These are phyloP conservation scores for Pterophyllum scalare DNA, from an alignment of 2,113 vertebrate genomes.

Conservation along the genomic window DNA sequence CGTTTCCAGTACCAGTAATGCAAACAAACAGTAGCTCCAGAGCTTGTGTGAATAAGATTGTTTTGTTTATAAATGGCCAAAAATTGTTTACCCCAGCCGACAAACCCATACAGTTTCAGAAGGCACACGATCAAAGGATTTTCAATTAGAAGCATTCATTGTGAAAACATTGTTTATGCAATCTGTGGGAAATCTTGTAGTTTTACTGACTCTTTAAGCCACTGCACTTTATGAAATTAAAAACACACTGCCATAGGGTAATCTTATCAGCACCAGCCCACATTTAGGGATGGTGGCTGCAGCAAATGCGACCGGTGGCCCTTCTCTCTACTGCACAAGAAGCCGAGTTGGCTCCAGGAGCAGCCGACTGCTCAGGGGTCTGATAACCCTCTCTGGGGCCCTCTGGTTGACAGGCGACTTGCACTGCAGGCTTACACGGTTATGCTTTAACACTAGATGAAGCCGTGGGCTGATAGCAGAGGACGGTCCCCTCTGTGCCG, in stretches of 20 bases:
- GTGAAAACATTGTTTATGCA: neutral
- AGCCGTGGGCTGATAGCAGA: constrained; percentile 57
- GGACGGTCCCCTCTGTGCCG: constrained; percentile 52
- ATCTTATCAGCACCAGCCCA: constrained; percentile 35
- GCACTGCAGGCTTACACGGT: constrained; percentile 51
- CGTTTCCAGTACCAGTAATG: constrained; percentile 9
- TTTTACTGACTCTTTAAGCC: neutral
- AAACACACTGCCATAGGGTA: constrained; percentile 20
- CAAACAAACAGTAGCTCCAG: neutral
- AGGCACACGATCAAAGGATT: neutral
- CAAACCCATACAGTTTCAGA: neutral
- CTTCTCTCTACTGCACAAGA: constrained; percentile 3
- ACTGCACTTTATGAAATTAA: constrained; percentile 3
- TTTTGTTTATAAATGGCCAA: neutral
- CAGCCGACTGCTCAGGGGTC: constrained; percentile 49
- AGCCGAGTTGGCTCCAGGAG: constrained; percentile 43
- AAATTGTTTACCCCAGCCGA: neutral
- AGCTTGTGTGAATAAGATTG: neutral
- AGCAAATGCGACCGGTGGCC: constrained; percentile 15
- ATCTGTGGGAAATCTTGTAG: neutral
- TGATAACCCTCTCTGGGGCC: constrained; percentile 62
- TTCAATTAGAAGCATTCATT: neutral
- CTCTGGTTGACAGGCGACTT: constrained; percentile 65
- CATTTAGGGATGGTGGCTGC: constrained; percentile 30
- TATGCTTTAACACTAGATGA: constrained; percentile 66